Evolutionary conservation across 2,113 vertebrate genomes (phyloP).

Genomic region (Colaptes auratus): DNA sequence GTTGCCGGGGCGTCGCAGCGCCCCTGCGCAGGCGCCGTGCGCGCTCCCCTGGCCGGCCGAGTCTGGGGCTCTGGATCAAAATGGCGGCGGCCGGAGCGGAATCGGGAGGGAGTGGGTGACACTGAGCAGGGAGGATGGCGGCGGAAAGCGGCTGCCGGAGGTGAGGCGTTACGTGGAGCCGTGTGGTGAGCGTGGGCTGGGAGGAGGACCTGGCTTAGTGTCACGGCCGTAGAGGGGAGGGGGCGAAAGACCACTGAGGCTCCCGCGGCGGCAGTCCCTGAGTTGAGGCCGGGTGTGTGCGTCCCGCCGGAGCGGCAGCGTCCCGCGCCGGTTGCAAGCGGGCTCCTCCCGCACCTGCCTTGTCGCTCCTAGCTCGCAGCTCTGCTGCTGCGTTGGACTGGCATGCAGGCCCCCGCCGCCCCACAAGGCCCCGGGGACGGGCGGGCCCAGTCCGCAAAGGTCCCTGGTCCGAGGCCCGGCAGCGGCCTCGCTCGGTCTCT

Average conservation of each 20-base stretch:
- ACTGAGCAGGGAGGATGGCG: background rate
- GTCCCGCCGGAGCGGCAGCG: background rate
- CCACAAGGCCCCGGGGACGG: background rate
- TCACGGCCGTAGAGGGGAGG: background rate
- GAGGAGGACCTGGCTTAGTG: background rate
- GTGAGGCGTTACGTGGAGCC: background rate
- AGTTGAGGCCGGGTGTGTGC: background rate
- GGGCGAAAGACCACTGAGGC: background rate
- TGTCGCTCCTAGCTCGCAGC: too few species aligned
- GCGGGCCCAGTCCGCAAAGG: background rate
- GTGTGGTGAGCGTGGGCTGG: background rate
- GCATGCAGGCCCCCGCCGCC: background rate
- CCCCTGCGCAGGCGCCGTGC: background rate
- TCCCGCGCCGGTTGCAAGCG: background rate
- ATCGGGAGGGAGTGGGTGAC: background rate
- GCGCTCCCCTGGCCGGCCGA: background rate
- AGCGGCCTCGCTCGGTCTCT: background rate
- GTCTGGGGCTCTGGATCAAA: constrained; percentile 20
- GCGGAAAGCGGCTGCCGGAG: background rate
- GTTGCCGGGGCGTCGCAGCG: background rate
- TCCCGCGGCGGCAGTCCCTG: background rate
- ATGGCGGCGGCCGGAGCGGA: constrained; percentile 39
- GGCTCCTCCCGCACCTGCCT: background rate
- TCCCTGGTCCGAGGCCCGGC: background rate
- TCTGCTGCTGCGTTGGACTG: background rate